These are phyloP conservation scores for Drosophila subobscura DNA, from an alignment of 1,140 invertebrate species.

Conservation along the genomic window DNA sequence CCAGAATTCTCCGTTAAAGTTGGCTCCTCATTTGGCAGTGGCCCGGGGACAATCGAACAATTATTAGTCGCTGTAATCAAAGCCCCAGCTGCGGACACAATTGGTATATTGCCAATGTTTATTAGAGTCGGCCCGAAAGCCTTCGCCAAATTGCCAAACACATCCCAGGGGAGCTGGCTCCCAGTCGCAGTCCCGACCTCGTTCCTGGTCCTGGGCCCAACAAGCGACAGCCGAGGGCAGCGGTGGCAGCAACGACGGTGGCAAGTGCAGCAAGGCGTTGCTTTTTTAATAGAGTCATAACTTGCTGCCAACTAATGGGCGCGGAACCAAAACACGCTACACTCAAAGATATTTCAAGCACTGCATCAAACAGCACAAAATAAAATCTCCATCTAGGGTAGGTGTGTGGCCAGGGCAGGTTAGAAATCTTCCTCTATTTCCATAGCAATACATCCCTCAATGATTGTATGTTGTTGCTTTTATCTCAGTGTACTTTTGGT, in stretches of 20 bases:
- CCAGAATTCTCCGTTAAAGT: conserved; percentile 8
- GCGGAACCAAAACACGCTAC: conserved; percentile 29
- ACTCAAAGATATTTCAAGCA: conserved; percentile 4
- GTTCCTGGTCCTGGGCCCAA: conserved; percentile 26
- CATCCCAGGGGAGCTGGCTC: conserved; percentile 22
- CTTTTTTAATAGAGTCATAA: conserved; percentile 81
- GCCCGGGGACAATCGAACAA: conserved; percentile 19
- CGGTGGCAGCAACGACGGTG: conserved; percentile 24
- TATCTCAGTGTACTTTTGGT: conserved; percentile 5
- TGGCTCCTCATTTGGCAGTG: conserved; percentile 13
- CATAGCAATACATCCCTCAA: neutral
- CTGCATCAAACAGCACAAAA: too few species aligned
- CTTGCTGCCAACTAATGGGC: conserved; percentile 76
- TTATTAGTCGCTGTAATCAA: conserved; percentile 50
- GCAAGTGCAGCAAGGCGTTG: conserved; percentile 75
- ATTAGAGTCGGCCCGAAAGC: conserved; percentile 30
- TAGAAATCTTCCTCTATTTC: neutral
- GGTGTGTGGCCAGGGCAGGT: too few species aligned
- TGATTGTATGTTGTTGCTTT: neutral
- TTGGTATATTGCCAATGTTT: conserved; percentile 56
- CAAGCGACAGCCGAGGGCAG: conserved; percentile 10
- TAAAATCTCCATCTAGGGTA: neutral
- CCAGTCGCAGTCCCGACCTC: conserved; percentile 19
- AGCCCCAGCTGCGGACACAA: conserved; percentile 38
- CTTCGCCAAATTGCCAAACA: conserved; percentile 46